phyloP scores from a whole-genome alignment of 2,797 vertebrate genomes.

The Limosa lapponica region DNA sequence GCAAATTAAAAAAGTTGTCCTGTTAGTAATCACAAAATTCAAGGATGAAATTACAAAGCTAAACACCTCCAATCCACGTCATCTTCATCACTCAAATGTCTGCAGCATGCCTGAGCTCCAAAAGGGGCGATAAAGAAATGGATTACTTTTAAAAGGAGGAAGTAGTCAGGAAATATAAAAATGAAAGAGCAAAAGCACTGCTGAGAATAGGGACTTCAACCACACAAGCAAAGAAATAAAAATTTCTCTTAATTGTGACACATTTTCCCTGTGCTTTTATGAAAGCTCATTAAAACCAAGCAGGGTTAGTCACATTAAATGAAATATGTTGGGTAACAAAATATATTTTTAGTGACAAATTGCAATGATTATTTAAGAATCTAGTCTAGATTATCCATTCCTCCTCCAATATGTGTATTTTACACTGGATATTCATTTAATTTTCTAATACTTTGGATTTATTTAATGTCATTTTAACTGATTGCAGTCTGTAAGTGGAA shows the following conservation, averaged over 20 bases:
- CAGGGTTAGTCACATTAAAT: slow-evolving; percentile 15
- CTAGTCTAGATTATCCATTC: background rate
- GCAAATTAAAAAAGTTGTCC: slow-evolving; percentile 99
- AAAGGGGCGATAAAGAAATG: slow-evolving; percentile 70
- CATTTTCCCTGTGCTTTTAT: slow-evolving; percentile 13
- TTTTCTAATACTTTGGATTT: background rate
- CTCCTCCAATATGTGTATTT: background rate
- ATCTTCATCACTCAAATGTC: slow-evolving; percentile 77
- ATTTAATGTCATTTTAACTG: background rate
- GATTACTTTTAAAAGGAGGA: slow-evolving; percentile 81
- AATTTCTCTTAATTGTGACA: slow-evolving; percentile 52
- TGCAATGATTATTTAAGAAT: background rate
- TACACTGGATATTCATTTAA: background rate
- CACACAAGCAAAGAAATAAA: slow-evolving; percentile 77
- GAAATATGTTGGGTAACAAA: background rate
- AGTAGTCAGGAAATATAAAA: slow-evolving; percentile 73
- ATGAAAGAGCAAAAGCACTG: slow-evolving; percentile 29
- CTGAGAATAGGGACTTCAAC: slow-evolving; percentile 65
- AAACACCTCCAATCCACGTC: slow-evolving; percentile 87
- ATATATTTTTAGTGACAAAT: background rate
- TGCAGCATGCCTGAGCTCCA: slow-evolving; percentile 46
- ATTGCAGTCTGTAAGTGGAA: background rate
- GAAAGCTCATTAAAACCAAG: slow-evolving; percentile 46
- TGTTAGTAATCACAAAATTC: slow-evolving; percentile 99
- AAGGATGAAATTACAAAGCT: slow-evolving; percentile 98